phyloP scores from a whole-genome alignment of 2,888 invertebrate species.

The Agrypnus murinus region DNA sequence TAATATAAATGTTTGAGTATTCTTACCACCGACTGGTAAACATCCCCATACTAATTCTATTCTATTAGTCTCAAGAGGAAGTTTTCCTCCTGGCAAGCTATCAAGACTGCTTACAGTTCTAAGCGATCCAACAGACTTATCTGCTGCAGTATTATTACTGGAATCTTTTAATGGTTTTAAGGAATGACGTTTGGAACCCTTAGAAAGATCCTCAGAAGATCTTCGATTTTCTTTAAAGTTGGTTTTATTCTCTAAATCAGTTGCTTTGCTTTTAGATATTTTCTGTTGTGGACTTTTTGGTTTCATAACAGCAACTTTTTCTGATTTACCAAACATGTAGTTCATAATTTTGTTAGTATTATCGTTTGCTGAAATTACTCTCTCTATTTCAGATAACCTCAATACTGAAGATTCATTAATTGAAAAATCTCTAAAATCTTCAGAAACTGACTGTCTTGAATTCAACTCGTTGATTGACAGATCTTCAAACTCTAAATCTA shows the following conservation, averaged over 20 bases:
- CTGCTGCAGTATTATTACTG: background rate
- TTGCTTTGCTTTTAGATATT: background rate
- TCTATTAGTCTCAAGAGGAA: conserved; percentile 75
- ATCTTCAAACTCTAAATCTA: conserved; percentile 17
- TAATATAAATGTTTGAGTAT: conserved; percentile 74
- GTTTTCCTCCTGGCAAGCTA: conserved; percentile 65
- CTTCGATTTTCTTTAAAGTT: conserved; percentile 13
- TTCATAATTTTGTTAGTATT: too few relatives aligned
- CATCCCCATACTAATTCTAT: conserved; percentile 77
- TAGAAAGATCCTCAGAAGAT: background rate
- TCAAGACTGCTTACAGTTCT: conserved; percentile 65
- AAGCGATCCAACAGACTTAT: conserved; percentile 3
- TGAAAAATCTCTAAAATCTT: too few relatives aligned
- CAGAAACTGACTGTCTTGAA: conserved; percentile 1
- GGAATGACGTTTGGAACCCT: conserved; percentile 1
- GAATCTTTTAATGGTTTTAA: conserved; percentile 24
- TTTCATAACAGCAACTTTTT: background rate
- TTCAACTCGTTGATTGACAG: conserved; percentile 12
- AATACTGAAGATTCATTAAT: conserved; percentile 42
- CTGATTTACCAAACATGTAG: conserved; percentile 30
- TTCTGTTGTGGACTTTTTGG: background rate
- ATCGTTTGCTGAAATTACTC: conserved; percentile 36
- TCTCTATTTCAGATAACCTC: conserved; percentile 46
- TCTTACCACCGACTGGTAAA: conserved; percentile 74
- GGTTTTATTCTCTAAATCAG: background rate